Conservation (phyloP, 2,888 invertebrate species). For the Philonicus albiceps region DNA sequence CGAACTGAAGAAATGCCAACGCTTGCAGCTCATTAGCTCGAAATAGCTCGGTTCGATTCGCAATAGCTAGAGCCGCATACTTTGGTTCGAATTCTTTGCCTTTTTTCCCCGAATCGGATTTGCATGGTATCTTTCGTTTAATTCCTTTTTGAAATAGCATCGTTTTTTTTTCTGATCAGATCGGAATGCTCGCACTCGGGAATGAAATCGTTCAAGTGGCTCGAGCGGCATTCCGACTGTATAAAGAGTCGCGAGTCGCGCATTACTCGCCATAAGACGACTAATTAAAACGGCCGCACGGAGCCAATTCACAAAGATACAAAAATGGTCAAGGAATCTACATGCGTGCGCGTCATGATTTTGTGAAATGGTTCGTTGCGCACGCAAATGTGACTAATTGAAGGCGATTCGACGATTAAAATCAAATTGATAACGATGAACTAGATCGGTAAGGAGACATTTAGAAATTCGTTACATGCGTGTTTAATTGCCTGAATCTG, state of each 20-base stretch:
- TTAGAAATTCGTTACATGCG: not conserved
- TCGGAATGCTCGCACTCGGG: not conserved
- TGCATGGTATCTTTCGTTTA: not conserved
- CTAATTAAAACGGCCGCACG: not conserved
- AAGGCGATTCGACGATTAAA: not conserved
- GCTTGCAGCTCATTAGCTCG: not conserved
- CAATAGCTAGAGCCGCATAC: not conserved
- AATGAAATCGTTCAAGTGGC: not conserved
- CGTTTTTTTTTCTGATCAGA: not conserved
- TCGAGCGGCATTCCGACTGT: not conserved
- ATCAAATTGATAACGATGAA: not conserved
- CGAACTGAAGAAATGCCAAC: not conserved
- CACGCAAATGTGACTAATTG: not conserved
- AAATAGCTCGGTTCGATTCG: not conserved
- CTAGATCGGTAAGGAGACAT: not conserved
- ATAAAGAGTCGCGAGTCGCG: not conserved
- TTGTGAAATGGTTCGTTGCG: not conserved
- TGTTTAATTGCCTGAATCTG: not conserved
- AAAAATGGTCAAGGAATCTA: not conserved
- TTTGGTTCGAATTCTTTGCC: not conserved
- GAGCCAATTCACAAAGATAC: not conserved
- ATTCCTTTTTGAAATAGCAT: not conserved
- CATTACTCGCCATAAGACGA: not conserved
- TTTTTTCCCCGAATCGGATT: not conserved
- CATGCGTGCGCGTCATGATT: not conserved